Percentiles rank a stretch among this genome's conserved stretches.
Conservation (phyloP, 2,797 vertebrate genomes). For the Pipistrellus pygmaeus region DNA sequence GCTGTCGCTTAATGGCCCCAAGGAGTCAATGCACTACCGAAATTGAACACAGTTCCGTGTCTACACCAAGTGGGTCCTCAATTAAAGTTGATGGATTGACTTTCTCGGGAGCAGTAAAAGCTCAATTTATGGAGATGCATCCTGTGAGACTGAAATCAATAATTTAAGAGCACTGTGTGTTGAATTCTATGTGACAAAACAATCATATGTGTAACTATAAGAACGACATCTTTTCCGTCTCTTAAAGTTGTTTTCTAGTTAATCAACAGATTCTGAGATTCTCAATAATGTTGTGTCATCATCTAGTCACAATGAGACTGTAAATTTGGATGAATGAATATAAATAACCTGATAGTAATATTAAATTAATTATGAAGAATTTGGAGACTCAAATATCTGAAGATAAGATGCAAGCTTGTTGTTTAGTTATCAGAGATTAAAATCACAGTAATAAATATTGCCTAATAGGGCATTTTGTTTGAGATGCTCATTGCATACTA, state of each 20-base stretch:
- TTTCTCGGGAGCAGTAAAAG: constrained; percentile 56
- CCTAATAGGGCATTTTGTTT: neutral
- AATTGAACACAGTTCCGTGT: constrained; percentile 17
- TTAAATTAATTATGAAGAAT: neutral
- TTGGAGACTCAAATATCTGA: neutral
- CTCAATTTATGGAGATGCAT: constrained; percentile 37
- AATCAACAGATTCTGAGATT: neutral
- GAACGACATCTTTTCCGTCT: neutral
- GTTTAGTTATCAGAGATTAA: neutral
- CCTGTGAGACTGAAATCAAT: constrained; percentile 40
- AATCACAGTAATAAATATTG: neutral
- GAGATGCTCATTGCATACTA: neutral
- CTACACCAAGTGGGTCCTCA: constrained; percentile 33
- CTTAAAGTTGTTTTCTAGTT: neutral
- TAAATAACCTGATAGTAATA: neutral
- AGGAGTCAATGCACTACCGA: constrained; percentile 48
- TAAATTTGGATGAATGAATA: neutral
- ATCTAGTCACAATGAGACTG: neutral
- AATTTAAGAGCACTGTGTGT: constrained; percentile 11
- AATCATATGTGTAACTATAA: neutral
- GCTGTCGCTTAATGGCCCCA: constrained; percentile 19
- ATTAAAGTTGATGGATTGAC: constrained; percentile 56
- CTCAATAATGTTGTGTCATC: neutral
- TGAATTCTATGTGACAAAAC: neutral
- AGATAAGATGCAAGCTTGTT: neutral